Conservation (phyloP, 2,888 invertebrate species). For the Trissolcus brochymenae region DNA sequence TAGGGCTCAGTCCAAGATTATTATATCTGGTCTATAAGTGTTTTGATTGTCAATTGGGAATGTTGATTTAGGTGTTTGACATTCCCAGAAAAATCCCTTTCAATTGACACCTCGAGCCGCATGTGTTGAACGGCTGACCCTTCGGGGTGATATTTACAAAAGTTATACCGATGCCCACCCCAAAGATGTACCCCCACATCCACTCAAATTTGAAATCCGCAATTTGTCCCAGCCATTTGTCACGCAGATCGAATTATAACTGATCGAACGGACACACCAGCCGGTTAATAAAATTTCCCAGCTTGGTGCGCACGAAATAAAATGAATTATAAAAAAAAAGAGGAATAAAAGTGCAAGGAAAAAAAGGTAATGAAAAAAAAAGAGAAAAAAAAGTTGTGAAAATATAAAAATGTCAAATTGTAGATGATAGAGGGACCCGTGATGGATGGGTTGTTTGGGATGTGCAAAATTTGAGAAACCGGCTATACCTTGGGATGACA, state of each 20-base stretch:
- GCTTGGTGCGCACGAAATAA: background rate
- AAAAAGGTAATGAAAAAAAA: too few species aligned
- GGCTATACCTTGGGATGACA: conserved; percentile 53
- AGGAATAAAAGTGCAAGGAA: background rate
- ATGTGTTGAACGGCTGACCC: conserved; percentile 1
- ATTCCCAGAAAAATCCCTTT: conserved; percentile 26
- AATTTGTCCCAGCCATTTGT: conserved; percentile 32
- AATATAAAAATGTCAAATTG: too few species aligned
- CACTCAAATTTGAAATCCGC: conserved; percentile 27
- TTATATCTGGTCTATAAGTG: conserved; percentile 1
- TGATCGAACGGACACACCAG: conserved; percentile 22
- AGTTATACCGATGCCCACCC: conserved; percentile 5
- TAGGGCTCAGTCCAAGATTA: too few species aligned
- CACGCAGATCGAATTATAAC: conserved; percentile 38
- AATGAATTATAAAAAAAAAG: background rate
- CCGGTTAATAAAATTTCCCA: conserved; percentile 32
- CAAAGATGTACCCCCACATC: conserved; percentile 4
- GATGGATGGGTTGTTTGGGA: too few species aligned
- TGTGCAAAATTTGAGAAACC: conserved; percentile 3
- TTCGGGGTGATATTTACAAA: conserved; percentile 26
- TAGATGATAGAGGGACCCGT: too few species aligned
- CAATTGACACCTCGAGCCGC: conserved; percentile 16
- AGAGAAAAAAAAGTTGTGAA: too few species aligned
- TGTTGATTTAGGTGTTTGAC: conserved; percentile 18
- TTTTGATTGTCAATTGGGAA: conserved; percentile 16